phyloP scores from a whole-genome alignment of 2,888 invertebrate genomes.

The Rhingia campestris region DNA sequence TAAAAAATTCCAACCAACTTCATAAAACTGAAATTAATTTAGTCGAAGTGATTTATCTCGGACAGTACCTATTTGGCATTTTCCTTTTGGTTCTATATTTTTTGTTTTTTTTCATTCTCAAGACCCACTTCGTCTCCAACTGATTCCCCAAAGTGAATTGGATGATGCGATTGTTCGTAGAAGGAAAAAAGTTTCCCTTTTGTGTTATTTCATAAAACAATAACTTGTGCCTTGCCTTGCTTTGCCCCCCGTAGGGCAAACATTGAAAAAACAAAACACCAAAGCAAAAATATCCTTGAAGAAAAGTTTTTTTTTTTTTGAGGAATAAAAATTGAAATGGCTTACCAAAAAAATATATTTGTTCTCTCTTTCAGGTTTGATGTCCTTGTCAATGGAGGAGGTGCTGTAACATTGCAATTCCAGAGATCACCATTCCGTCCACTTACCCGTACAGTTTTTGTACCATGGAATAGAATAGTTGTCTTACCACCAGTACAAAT shows the following conservation, averaged over 20 bases:
- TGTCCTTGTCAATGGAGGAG: constrained; percentile 98
- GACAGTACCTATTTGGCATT: constrained; percentile 74
- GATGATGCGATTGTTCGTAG: constrained; percentile 66
- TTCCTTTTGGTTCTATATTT: constrained; percentile 56
- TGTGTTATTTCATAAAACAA: constrained; percentile 68
- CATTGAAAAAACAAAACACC: constrained; percentile 6
- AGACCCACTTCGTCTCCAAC: constrained; percentile 52
- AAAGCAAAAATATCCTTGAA: constrained; percentile 2
- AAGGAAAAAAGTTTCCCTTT: constrained; percentile 56
- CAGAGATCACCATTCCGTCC: constrained; percentile 97
- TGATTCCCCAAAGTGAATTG: constrained; percentile 73
- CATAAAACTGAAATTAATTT: constrained; percentile 77
- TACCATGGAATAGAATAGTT: constrained; percentile 98
- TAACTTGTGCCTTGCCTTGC: constrained; percentile 57
- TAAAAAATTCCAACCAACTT: constrained; percentile 59
- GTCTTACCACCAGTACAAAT: constrained; percentile 94
- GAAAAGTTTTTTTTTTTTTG: constrained; percentile 1
- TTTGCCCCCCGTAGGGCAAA: constrained; percentile 23
- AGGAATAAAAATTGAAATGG: constrained; percentile 6
- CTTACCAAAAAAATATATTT: constrained; percentile 13
- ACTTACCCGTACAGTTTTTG: constrained; percentile 93
- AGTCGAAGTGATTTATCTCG: constrained; percentile 77
- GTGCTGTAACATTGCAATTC: constrained; percentile 97
- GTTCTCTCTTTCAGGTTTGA: constrained; percentile 90
- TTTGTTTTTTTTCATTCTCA: constrained; percentile 26